Conservation (phyloP, 2,113 vertebrate genomes). For the Anser cygnoides region DNA sequence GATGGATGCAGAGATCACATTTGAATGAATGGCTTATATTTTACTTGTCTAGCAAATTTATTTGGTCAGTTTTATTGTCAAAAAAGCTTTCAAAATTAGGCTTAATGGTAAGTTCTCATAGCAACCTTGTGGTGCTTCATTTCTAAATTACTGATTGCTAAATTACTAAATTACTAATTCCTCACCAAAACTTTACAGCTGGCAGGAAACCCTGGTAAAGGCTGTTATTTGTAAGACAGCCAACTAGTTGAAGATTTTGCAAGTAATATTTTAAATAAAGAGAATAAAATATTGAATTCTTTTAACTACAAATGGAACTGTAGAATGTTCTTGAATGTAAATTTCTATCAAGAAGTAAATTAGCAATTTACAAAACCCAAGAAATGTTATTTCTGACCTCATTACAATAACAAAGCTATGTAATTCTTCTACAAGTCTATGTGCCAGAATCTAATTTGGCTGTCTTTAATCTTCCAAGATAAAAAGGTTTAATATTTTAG, state of each 20-base stretch:
- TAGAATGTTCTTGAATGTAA: neutral
- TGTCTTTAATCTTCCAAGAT: constrained; percentile 56
- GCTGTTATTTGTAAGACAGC: neutral
- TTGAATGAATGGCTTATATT: neutral
- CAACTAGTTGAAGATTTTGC: neutral
- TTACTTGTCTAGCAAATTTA: neutral
- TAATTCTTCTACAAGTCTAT: constrained; percentile 29
- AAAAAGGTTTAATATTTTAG: constrained; percentile 46
- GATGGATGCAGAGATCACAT: neutral
- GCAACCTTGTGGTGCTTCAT: neutral
- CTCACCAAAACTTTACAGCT: neutral
- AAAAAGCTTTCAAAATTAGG: neutral
- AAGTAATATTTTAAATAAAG: neutral
- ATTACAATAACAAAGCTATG: constrained; percentile 42
- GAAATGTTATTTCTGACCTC: constrained; percentile 35
- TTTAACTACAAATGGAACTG: constrained; percentile 3
- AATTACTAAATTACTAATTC: neutral
- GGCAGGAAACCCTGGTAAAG: neutral
- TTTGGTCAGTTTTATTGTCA: neutral
- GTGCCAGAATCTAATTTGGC: constrained; percentile 33
- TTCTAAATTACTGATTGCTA: neutral
- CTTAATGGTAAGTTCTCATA: neutral
- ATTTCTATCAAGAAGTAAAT: constrained; percentile 44
- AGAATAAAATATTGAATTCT: constrained; percentile 19
- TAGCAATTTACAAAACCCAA: constrained; percentile 17